Percentiles rank a stretch among this genome's conserved stretches.
phyloP scores from a whole-genome alignment of 2,888 invertebrate genomes.

The Archips xylosteana region DNA sequence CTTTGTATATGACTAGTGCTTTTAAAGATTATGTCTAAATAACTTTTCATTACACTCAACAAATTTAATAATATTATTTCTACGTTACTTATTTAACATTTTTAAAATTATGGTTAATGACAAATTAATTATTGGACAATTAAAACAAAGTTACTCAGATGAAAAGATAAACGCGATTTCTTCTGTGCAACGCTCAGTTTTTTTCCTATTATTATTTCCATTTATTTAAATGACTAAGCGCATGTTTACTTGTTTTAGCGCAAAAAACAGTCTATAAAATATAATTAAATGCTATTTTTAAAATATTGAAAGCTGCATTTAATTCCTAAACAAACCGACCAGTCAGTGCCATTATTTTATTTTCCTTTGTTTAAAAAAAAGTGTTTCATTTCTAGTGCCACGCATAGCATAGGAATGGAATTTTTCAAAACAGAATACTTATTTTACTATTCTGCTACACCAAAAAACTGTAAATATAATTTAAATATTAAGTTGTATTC shows the following conservation, averaged over 20 bases:
- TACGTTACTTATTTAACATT: background rate
- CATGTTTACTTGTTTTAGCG: background rate
- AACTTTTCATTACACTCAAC: background rate
- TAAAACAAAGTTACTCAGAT: background rate
- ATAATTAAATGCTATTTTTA: background rate
- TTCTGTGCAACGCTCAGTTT: background rate
- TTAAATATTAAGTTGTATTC: background rate
- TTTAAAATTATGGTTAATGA: background rate
- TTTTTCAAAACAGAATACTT: background rate
- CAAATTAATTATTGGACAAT: background rate
- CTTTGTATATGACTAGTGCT: constrained; percentile 70
- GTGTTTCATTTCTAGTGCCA: background rate
- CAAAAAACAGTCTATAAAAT: background rate
- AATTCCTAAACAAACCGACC: background rate
- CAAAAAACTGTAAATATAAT: background rate
- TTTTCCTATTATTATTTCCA: background rate
- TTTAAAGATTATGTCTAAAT: constrained; percentile 55
- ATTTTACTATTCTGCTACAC: background rate
- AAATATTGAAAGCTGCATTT: constrained; percentile 5
- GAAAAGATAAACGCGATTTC: background rate
- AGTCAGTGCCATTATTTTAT: background rate
- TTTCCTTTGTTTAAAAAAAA: background rate
- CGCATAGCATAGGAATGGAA: background rate
- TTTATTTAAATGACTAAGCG: background rate
- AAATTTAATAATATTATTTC: background rate